A percentile compares a stretch with the other conserved stretches of the same genome.
phyloP scores from a whole-genome alignment of 2,113 vertebrate species.

The Ovibos moschatus region DNA sequence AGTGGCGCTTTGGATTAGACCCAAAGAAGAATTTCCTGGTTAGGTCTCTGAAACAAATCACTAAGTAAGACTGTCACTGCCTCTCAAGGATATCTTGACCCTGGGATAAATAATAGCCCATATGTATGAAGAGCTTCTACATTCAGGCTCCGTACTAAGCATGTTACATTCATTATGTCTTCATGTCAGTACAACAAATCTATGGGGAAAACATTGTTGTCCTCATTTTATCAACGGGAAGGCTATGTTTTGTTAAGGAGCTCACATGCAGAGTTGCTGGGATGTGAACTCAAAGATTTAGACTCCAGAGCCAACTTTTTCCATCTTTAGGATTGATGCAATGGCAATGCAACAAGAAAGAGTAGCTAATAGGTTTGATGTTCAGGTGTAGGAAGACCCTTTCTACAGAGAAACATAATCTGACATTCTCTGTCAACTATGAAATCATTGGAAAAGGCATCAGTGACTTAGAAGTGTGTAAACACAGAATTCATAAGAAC shows the following conservation, averaged over 20 bases:
- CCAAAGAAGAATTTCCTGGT: constrained; percentile 11
- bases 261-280: not conserved
- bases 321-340: not conserved
- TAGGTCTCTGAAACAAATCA: constrained; percentile 2
- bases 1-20: not conserved
- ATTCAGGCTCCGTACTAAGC: not conserved
- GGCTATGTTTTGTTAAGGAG: not conserved
- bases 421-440: not conserved
- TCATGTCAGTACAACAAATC: not conserved
- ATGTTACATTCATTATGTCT: not conserved
- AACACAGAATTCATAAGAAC: not conserved
- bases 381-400: not conserved
- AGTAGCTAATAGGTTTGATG: not conserved
- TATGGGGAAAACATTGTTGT: not conserved
- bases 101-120: not conserved
- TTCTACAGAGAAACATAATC: constrained; percentile 8
- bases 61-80: not conserved
- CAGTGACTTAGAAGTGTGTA: not conserved
- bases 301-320: not conserved
- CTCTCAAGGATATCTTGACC: not conserved
- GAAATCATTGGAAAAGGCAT: not conserved
- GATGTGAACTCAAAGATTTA: not conserved
- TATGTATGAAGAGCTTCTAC: not conserved
- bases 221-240: not conserved
- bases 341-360: not conserved